Base-by-base conservation (phyloP, 2,113 vertebrate genomes). In the Oncorhynchus clarkii region DNA sequence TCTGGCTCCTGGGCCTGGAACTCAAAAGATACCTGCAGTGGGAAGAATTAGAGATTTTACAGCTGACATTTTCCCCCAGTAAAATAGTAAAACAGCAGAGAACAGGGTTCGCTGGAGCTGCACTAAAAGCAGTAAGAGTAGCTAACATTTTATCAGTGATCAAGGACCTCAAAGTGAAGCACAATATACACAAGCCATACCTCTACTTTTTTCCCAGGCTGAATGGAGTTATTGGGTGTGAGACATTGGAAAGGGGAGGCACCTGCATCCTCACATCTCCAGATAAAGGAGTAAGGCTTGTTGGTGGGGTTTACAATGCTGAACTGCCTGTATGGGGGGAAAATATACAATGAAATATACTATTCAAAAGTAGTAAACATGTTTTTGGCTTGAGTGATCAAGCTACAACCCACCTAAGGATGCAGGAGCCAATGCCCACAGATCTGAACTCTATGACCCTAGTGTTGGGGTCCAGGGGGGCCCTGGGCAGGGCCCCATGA, bases 241-340 rank as follows among this genome's bases (percentile, higher is more conserved):
- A 95, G 90, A 87, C 97, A 98, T 27, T 14, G 74, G 79, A 99
- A 98, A 18, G 86, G 82, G 3, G 90, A 65, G n/a, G 76, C 75
- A 31, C 80, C 85, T 4, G 24, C 27, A 71, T 95, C 95, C 51
- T 95, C 92, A 85, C 93, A 94, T 77, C 27, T 90, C 97, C 97
- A 99, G 57, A 78, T 89, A 81, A 95, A 97, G 67, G 93, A 92
- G 78, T 95, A 97, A 0, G 80, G 14, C 3, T 83, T 88, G 45
- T 67, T 87, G 71, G 96, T 97, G 3, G 96, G 96, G 89, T 99
- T 99, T 84, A 95, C 34, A 70, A 96, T 90, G 13, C 70, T 86
- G 70, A 99, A 97, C 59, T 85, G 87, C 88, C 97, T 99, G 89
- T 1, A 73, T 71, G 3, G 51, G 51, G 13, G 14, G 14, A 54